Evolutionary conservation across 2,888 invertebrate species (phyloP).

Genomic region (Empis livida): DNA sequence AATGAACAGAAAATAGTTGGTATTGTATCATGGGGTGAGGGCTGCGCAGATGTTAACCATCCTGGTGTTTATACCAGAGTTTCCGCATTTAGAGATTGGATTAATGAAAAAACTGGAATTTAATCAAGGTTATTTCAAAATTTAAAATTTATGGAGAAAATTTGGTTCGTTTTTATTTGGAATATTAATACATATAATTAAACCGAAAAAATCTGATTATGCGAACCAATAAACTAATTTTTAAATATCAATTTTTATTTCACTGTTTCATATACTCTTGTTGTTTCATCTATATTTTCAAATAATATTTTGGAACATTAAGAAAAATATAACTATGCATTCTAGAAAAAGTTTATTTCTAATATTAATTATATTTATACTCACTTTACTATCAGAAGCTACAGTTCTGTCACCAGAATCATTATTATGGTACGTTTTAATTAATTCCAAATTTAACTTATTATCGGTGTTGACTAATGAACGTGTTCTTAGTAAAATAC

Average conservation of each 20-base stretch:
- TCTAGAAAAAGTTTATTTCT: no score
- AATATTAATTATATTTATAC: constrained; percentile 3
- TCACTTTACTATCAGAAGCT: constrained; percentile 31
- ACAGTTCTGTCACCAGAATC: constrained; percentile 20
- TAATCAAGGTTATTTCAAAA: neutral
- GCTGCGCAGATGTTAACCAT: constrained; percentile 53
- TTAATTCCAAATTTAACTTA: constrained; percentile 31
- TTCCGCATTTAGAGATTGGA: constrained; percentile 49
- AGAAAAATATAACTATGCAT: no score
- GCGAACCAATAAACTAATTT: no score
- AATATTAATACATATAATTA: no score
- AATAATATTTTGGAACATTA: no score
- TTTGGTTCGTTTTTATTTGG: no score
- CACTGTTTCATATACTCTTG: no score
- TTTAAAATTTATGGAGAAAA: no score
- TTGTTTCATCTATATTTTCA: no score
- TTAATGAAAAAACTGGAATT: constrained; percentile 37
- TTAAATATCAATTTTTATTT: no score
- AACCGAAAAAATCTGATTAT: no score
- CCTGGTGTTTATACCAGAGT: constrained; percentile 62
- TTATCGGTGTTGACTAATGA: constrained; percentile 27
- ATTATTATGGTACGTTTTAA: constrained; percentile 17
- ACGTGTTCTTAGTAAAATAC: constrained; percentile 28
- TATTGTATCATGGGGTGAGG: constrained; percentile 66
- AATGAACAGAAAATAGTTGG: constrained; percentile 50